Conservation (phyloP, 2,113 vertebrate species). For the Oreochromis niloticus region DNA sequence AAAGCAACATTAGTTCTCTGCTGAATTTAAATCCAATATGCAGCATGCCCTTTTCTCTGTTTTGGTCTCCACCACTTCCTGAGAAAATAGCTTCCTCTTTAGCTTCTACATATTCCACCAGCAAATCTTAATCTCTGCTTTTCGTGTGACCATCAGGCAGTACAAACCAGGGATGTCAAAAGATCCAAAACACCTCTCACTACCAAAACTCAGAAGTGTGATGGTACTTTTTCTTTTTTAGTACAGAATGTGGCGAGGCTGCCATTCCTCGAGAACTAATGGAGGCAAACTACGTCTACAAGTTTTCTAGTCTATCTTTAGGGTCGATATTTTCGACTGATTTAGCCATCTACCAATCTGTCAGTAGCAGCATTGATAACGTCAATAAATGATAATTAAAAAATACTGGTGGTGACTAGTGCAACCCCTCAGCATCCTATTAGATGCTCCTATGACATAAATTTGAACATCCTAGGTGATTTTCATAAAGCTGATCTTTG, state of each 20-base stretch:
- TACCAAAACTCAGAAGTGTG: background rate
- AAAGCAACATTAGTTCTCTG: background rate
- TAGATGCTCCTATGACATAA: background rate
- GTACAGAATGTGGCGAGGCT: background rate
- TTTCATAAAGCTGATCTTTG: background rate
- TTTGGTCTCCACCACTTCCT: background rate
- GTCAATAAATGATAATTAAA: background rate
- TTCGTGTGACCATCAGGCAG: background rate
- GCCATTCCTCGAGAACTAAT: background rate
- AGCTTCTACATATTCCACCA: background rate
- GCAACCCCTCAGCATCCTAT: background rate
- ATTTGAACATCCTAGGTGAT: background rate
- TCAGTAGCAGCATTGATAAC: background rate
- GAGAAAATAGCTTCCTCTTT: background rate
- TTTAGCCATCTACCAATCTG: background rate
- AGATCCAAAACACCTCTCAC: background rate
- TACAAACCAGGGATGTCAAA: background rate
- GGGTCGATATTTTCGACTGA: background rate
- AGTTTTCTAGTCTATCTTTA: background rate
- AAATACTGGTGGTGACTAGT: background rate
- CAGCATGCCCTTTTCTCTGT: background rate
- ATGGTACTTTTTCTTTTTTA: background rate
- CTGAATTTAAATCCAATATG: background rate
- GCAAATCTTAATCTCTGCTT: background rate
- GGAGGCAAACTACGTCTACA: background rate